phyloP scores from a whole-genome alignment of 2,888 invertebrate genomes.

The Yponomeuta plumbellus region DNA sequence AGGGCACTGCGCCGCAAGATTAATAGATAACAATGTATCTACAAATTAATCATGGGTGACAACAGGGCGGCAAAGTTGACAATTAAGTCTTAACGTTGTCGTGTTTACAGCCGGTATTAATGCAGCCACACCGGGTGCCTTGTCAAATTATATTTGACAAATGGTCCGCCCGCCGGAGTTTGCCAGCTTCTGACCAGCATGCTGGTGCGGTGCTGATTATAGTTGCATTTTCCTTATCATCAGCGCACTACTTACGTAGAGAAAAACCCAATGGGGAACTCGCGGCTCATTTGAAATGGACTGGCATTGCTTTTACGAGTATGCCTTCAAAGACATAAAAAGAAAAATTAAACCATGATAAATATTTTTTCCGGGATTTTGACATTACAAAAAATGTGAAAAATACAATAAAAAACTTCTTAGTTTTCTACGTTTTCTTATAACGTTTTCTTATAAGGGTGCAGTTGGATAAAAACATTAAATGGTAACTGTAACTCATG shows the following conservation, averaged over 20 bases:
- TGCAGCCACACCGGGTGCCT: neutral
- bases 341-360: too few species aligned
- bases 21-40: neutral
- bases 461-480: too few species aligned
- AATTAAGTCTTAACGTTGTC: neutral
- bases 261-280: neutral
- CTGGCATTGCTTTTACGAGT: too few species aligned
- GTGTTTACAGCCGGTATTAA: conserved; percentile 2
- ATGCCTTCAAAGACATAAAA: too few species aligned
- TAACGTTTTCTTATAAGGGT: too few species aligned
- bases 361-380: too few species aligned
- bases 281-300: too few species aligned
- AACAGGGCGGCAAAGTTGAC: conserved; percentile 3
- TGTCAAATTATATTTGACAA: conserved; percentile 8
- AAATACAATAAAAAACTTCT: too few species aligned
- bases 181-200: neutral
- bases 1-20: neutral
- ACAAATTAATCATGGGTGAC: neutral
- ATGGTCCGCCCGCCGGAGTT: conserved; percentile 4
- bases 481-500: too few species aligned
- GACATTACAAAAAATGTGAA: too few species aligned
- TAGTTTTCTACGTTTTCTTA: too few species aligned
- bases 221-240: neutral
- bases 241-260: neutral
- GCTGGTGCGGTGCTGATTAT: neutral